phyloP scores from a whole-genome alignment of 2,797 vertebrate genomes.

The Rachycentron canadum region DNA sequence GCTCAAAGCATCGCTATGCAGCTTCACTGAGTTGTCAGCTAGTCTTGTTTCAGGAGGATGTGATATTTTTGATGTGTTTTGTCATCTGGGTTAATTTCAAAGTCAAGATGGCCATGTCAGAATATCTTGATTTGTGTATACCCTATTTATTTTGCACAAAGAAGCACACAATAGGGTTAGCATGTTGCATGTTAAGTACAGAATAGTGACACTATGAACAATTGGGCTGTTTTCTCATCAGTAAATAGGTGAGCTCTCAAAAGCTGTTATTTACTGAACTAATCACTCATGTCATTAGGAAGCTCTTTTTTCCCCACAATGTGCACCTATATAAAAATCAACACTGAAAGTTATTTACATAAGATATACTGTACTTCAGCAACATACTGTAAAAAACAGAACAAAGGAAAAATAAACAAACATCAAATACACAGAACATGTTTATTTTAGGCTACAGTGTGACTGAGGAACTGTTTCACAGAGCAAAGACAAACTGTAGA shows the following conservation, averaged over 20 bases:
- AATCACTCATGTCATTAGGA: neutral
- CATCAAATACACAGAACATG: conserved; percentile 49
- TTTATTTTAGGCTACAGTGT: conserved; percentile 72
- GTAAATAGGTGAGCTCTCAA: too few species aligned
- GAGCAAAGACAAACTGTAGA: conserved; percentile 63
- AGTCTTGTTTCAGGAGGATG: neutral
- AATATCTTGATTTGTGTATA: neutral
- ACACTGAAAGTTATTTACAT: neutral
- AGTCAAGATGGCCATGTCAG: neutral
- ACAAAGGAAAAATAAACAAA: conserved; percentile 19
- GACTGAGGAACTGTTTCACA: conserved; percentile 60
- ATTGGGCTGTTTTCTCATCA: neutral
- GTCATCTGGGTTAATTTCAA: neutral
- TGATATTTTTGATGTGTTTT: neutral
- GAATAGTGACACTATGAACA: neutral
- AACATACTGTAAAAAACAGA: conserved; percentile 1
- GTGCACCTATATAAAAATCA: neutral
- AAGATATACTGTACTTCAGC: neutral
- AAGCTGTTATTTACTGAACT: neutral
- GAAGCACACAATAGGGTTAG: neutral
- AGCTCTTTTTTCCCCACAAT: neutral
- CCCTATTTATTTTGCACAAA: neutral
- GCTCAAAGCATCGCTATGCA: neutral
- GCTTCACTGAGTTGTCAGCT: neutral
- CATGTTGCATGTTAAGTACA: too few species aligned